Base-by-base conservation (phyloP, 2,113 vertebrate genomes). In the Coryphaenoides rupestris region DNA sequence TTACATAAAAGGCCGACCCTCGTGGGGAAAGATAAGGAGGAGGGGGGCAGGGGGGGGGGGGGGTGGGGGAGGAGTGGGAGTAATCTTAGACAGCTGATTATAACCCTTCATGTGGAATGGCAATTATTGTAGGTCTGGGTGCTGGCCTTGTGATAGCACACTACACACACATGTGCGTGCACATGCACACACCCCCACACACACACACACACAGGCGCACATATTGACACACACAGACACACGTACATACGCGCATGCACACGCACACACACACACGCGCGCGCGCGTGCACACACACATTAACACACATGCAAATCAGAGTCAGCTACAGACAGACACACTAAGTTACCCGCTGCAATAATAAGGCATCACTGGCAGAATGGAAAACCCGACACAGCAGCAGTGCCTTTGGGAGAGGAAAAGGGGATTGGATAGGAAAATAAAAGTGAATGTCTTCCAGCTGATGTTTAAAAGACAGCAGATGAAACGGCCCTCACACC, bases 91-190 rank as follows among this genome's bases (percentile, higher is more conserved):
- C 24, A 40, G 60, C 21, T 58, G 33, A 62, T 66, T 66, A 55
- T 26, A 78, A 63, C 14, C 23, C 4, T 68, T 64, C 50, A 28
- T 24, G 55, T 60, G 49, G 19, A 65, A 33, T 61, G 24, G 52
- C 23, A 53, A 65, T 71, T 56, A 69, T 72, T 66, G 72, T 3
- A 1, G 46, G 22, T 58, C 19, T 55, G 67, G 57, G 55, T 61
- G 63, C 33, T 52, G 21, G 62, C 55, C 24, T 21, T 73, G 28
- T 58, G 61, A 70, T 63, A 72, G 63, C 19, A 16, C 17, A n/a
- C 17, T 16, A 57, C 4, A 57, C 55, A 57, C 21, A 72, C 56
- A 63, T 57, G 46, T 58, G 56, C 24, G 21, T 2, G 58, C 68
- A 53, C 28, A 61, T 5, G 58, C 46, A 57, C 21, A 57, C 22